Conservation (phyloP, 2,113 vertebrate genomes). For the Bagarius yarrelli region DNA sequence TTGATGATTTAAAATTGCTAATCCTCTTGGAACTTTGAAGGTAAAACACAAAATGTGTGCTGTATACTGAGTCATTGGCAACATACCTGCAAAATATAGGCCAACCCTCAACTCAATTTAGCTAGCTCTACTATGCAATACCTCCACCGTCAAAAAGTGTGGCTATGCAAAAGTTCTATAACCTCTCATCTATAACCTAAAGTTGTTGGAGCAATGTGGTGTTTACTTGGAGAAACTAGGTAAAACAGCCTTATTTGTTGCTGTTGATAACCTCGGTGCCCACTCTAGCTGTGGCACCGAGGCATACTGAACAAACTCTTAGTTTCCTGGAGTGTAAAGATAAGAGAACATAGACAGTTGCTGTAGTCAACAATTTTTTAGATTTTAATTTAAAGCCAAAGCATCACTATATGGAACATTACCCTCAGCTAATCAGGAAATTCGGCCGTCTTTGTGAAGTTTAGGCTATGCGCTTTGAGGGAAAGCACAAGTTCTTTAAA, state of each 20-base stretch:
- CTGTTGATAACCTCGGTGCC: slow-evolving; percentile 39
- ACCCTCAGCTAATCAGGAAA: slow-evolving; percentile 25
- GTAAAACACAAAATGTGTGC: slow-evolving; percentile 46
- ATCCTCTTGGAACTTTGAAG: slow-evolving; percentile 29
- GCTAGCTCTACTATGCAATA: slow-evolving; percentile 28
- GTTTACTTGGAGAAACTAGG: slow-evolving; percentile 22
- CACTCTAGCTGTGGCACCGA: slow-evolving; percentile 27
- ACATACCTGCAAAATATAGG: slow-evolving; percentile 35
- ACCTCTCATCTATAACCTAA: no score
- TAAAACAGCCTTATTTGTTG: slow-evolving; percentile 27
- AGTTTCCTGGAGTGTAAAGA: slow-evolving; percentile 35
- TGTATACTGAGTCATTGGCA: slow-evolving; percentile 46
- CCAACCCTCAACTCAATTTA: slow-evolving; percentile 41
- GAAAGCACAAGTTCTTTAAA: slow-evolving; percentile 27
- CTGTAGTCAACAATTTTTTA: slow-evolving; percentile 21
- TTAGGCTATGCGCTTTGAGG: slow-evolving; percentile 5
- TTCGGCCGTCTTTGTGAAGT: slow-evolving; percentile 24
- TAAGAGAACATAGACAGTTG: slow-evolving; percentile 21
- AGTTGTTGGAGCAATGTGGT: slow-evolving; percentile 33
- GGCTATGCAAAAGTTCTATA: slow-evolving; percentile 20
- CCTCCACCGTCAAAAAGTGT: not conserved
- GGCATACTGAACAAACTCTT: slow-evolving; percentile 32
- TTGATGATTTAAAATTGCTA: slow-evolving; percentile 34
- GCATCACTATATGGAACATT: slow-evolving; percentile 24
- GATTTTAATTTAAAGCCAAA: slow-evolving; percentile 14